These are phyloP conservation scores for Drosophila kanapiae DNA, from an alignment of 1,140 invertebrate species.

Conservation along the genomic window DNA sequence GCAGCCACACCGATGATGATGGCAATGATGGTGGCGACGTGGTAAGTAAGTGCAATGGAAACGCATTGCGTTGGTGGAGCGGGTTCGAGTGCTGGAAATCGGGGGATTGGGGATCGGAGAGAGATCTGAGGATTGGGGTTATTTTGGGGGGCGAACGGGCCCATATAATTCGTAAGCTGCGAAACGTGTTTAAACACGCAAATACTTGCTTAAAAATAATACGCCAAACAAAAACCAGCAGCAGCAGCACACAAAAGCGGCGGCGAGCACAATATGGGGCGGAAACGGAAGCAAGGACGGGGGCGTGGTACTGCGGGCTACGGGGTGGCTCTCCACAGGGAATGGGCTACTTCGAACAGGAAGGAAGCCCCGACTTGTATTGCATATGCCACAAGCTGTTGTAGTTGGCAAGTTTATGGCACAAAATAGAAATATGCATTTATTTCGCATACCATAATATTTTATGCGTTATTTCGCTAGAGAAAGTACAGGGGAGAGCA, in stretches of 20 bases:
- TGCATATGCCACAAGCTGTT: conserved; percentile 65
- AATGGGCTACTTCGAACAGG: conserved; percentile 20
- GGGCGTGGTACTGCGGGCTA: conserved; percentile 18
- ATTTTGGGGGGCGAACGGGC: conserved; percentile 10
- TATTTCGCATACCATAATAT: conserved; percentile 70
- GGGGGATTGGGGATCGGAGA: background rate
- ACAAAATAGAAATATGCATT: conserved; percentile 75
- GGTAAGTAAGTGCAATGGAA: conserved; percentile 66
- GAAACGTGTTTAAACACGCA: conserved; percentile 82
- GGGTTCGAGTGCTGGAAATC: background rate
- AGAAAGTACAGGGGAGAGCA: conserved; percentile 22
- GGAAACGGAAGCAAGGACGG: conserved; percentile 65
- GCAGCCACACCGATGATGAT: conserved; percentile 25
- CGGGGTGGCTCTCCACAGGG: background rate
- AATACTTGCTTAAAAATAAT: conserved; percentile 84
- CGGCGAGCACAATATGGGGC: conserved; percentile 44
- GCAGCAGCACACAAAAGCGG: conserved; percentile 21
- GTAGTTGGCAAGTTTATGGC: conserved; percentile 52
- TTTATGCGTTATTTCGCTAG: conserved; percentile 69
- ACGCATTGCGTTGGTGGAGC: conserved; percentile 37
- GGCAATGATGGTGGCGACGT: conserved; percentile 18
- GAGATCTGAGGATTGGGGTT: conserved; percentile 30
- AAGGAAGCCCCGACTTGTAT: conserved; percentile 52
- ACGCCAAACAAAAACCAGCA: conserved; percentile 44
- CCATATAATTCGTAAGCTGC: conserved; percentile 77